phyloP scores from a whole-genome alignment of 2,797 vertebrate species.

The Tauraco hartlaubi region DNA sequence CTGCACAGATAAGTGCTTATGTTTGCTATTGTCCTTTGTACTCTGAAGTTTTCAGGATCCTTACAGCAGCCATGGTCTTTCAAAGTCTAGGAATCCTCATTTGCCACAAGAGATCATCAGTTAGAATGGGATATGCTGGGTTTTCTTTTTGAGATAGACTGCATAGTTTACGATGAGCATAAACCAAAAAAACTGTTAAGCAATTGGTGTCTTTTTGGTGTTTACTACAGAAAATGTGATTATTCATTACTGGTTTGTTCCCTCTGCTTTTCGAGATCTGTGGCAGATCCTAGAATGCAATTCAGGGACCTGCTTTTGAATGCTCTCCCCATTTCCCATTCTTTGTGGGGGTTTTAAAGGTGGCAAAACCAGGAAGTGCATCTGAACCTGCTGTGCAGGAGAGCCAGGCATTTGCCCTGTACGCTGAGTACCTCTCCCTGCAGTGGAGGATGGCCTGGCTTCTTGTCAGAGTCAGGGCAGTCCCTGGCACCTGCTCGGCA shows the following conservation, averaged over 20 bases:
- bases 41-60: neutral
- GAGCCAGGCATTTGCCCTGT: rapidly evolving
- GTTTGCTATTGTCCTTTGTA: neutral
- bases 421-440: too few relatives aligned
- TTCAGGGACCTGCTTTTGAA: rapidly evolving
- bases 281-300: neutral
- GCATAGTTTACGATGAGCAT: neutral
- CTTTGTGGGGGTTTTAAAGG: neutral
- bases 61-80: rapidly evolving
- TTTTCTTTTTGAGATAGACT: neutral
- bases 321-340: rapidly evolving
- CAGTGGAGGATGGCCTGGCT: neutral
- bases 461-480: rapidly evolving
- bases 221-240: rapidly evolving
- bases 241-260: rapidly evolving
- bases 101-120: rapidly evolving
- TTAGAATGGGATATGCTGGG: rapidly evolving
- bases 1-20: neutral
- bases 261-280: rapidly evolving
- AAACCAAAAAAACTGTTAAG: rapidly evolving
- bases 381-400: rapidly evolving
- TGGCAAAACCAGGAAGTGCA: too few relatives aligned
- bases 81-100: neutral
- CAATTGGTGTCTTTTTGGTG: rapidly evolving
- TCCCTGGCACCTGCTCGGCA: too few relatives aligned